Base-by-base conservation (phyloP, 2,888 invertebrate species). In the Ferdinandea cuprea region DNA sequence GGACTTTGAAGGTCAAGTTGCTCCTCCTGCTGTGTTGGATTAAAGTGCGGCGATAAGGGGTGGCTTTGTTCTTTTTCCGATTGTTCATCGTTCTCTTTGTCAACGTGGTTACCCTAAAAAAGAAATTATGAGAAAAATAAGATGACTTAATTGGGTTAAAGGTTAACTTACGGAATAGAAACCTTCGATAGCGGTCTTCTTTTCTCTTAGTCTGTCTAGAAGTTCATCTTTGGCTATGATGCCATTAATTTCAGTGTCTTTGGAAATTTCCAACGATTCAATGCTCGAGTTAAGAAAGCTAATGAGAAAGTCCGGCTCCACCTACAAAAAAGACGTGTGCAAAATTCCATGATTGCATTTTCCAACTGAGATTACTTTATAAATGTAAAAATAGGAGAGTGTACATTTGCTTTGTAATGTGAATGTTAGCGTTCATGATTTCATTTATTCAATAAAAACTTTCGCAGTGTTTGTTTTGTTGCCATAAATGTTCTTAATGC, bases 241-340 rank as follows among this genome's bases (percentile, higher is more conserved):
- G 25, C 91, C 91, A 87, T 91, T 91, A 74, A 91, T 90, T 83
- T 91, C 91, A 1, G 85, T 87, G 15, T 91, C 90, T 79, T 88
- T 88, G 13, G 88, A 89, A 90, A 93, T 90, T 87, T 93, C 86
- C 93, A 91, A 87, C 88, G 93, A 88, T 92, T 93, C 86, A 86
- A 96, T 93, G 86, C 95, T 95, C 81, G 94, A 94, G 85, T 94
- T 94, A 35, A 96, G 88, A 88, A 95, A 96, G 84, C 93, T 93
- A 48, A 95, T 91, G 88, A 94, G 93, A 88, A 94, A 95, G 87
- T 94, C 94, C 13, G 95, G 94, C 85, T 94, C 93, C 72, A 94
- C 94, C 94, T 94, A 87, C 17, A 88, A 87, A 72, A 6, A 44
- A 19, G n/a, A n/a, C n/a, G n/a, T 9, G 11, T 50, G 40, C 13